A percentile compares a stretch with the other conserved stretches of the same genome.
phyloP scores from a whole-genome alignment of 2,797 vertebrate genomes.

The Centropyge bicolor region DNA sequence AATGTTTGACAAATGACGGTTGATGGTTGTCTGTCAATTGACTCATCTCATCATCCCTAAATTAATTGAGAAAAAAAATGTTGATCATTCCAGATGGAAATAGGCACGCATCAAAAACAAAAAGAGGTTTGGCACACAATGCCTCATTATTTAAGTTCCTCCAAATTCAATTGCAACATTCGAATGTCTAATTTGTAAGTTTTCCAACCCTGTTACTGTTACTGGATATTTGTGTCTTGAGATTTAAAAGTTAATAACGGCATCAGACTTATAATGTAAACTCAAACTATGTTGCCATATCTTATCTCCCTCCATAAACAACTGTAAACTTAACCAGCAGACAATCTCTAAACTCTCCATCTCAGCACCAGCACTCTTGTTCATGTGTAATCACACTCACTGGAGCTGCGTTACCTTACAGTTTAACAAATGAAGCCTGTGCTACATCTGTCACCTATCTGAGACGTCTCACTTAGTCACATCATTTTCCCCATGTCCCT shows the following conservation, averaged over 20 bases:
- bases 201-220: background rate
- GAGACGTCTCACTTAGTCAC: conserved; percentile 75
- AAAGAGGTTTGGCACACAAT: background rate
- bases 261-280: background rate
- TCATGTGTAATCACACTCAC: conserved; percentile 57
- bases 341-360: conserved; percentile 39
- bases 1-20: background rate
- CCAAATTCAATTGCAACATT: background rate
- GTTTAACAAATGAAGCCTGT: conserved; percentile 67
- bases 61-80: background rate
- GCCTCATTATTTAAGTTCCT: background rate
- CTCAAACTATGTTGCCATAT: background rate
- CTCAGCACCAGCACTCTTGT: conserved; percentile 38
- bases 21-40: background rate
- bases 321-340: conserved; percentile 14
- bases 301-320: background rate
- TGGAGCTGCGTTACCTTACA: conserved; percentile 40
- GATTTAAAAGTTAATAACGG: background rate
- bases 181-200: background rate
- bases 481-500: conserved; percentile 72
- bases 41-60: background rate
- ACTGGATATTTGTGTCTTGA: background rate
- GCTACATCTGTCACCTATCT: conserved; percentile 71
- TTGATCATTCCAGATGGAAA: conserved; percentile 1
- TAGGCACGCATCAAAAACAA: background rate